Percentiles rank a stretch among this genome's conserved stretches.
Conservation (phyloP, 2,888 invertebrate species). For the Aleiodes alternator region DNA sequence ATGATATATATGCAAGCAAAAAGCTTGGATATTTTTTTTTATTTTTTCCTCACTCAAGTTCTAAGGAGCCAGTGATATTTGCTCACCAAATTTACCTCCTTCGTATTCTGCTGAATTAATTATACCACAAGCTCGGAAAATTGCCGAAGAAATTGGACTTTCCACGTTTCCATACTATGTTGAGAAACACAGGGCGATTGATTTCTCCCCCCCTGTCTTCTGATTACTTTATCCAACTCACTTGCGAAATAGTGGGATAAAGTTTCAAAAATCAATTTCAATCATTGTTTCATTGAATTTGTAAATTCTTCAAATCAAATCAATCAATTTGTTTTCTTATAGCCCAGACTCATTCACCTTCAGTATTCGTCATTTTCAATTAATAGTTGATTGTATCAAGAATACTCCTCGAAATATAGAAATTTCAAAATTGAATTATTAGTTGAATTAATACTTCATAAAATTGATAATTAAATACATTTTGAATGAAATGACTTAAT, state of each 20-base stretch:
- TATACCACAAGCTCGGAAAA: slow-evolving; percentile 52
- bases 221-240: slow-evolving; percentile 50
- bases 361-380: too few relatives aligned
- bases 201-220: slow-evolving; percentile 41
- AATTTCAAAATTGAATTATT: too few relatives aligned
- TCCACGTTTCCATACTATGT: slow-evolving; percentile 39
- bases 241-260: slow-evolving; percentile 16
- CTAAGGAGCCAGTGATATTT: slow-evolving; percentile 46
- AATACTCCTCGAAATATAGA: too few relatives aligned
- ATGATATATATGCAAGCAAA: background rate
- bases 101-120: slow-evolving; percentile 53
- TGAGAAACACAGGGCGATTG: slow-evolving; percentile 40
- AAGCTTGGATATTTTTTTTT: slow-evolving; percentile 18
- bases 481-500: too few relatives aligned
- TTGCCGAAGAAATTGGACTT: slow-evolving; percentile 45
- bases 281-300: slow-evolving; percentile 29
- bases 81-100: slow-evolving; percentile 38
- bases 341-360: too few relatives aligned
- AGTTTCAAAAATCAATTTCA: slow-evolving; percentile 25
- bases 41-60: background rate
- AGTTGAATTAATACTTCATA: background rate
- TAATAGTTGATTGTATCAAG: too few relatives aligned
- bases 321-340: background rate
- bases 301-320: slow-evolving; percentile 21
- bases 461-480: too few relatives aligned